phyloP scores from a whole-genome alignment of 2,888 invertebrate genomes.

The Seira sanloemensis region DNA sequence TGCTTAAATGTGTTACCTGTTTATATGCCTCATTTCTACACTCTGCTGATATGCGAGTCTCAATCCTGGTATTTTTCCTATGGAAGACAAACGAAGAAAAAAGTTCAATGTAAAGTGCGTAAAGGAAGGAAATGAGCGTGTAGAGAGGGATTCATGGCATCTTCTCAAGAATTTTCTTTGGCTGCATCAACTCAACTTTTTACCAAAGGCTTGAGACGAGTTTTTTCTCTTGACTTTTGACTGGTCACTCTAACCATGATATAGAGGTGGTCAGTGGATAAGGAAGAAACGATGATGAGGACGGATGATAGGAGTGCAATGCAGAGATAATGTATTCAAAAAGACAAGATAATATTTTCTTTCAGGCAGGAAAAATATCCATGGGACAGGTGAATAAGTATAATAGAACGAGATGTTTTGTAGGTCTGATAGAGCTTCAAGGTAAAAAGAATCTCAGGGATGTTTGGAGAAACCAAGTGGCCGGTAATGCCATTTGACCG shows the following conservation, averaged over 20 bases:
- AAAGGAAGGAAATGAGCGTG: slow-evolving; percentile 55
- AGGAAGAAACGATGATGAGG: not conserved
- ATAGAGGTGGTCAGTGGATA: slow-evolving; percentile 15
- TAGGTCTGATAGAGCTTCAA: too few relatives aligned
- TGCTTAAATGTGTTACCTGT: slow-evolving; percentile 16
- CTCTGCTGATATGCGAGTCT: too few relatives aligned
- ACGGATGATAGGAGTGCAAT: not conserved
- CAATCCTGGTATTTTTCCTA: slow-evolving; percentile 58
- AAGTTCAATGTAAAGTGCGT: slow-evolving; percentile 64
- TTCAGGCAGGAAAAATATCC: not conserved
- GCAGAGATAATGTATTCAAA: not conserved
- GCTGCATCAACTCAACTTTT: not conserved
- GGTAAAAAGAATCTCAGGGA: too few relatives aligned
- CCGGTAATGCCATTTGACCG: too few relatives aligned
- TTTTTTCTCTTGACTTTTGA: not conserved
- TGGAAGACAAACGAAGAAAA: slow-evolving; percentile 40
- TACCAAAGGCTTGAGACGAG: not conserved
- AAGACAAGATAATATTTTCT: not conserved
- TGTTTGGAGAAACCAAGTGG: too few relatives aligned
- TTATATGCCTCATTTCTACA: not conserved
- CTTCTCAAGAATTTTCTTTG: not conserved
- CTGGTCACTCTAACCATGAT: not conserved
- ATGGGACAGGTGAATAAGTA: not conserved
- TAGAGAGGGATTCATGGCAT: slow-evolving; percentile 2
- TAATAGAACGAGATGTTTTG: not conserved